Evolutionary conservation across 1,140 invertebrate species (phyloP).

Genomic region (Camponotus vicinus): DNA sequence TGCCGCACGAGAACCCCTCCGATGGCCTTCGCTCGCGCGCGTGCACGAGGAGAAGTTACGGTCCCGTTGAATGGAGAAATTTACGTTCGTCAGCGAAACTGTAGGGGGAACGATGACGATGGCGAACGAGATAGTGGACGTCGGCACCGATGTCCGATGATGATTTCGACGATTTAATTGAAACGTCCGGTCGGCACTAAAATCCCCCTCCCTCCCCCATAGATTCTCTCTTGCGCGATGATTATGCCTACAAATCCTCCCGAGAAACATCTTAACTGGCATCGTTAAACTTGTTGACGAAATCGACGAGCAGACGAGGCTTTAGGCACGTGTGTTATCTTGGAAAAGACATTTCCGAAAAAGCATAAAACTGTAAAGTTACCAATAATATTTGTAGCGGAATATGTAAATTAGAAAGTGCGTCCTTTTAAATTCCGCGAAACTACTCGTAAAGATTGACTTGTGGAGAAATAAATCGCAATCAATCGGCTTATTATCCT

Average conservation of each 20-base stretch:
- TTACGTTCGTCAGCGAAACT: slow-evolving; percentile 67
- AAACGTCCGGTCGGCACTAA: slow-evolving; percentile 75
- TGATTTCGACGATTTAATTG: slow-evolving; percentile 81
- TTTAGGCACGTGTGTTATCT: background rate
- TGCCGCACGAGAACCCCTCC: slow-evolving; percentile 54
- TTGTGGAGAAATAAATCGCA: background rate
- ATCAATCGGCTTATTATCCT: background rate
- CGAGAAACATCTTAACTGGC: slow-evolving; percentile 5
- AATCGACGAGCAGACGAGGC: slow-evolving; percentile 2
- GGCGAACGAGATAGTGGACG: slow-evolving; percentile 54
- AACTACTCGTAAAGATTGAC: background rate
- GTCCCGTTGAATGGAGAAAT: slow-evolving; percentile 66
- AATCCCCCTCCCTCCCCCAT: slow-evolving; percentile 47
- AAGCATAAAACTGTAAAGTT: slow-evolving; percentile 2
- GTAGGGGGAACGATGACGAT: slow-evolving; percentile 42
- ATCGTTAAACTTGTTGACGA: slow-evolving; percentile 25
- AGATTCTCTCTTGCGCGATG: slow-evolving; percentile 5
- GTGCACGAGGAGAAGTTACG: slow-evolving; percentile 17
- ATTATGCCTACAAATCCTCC: slow-evolving; percentile 7
- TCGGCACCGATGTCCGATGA: slow-evolving; percentile 32
- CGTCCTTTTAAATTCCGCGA: background rate
- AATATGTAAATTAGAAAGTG: slow-evolving; percentile 21
- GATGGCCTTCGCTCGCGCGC: slow-evolving; percentile 46
- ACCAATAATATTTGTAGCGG: background rate
- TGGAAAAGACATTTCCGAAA: background rate